A percentile compares a stretch with the other conserved stretches of the same genome.
phyloP scores from a whole-genome alignment of 2,113 vertebrate genomes.

The Brachyhypopomus occidentalis region DNA sequence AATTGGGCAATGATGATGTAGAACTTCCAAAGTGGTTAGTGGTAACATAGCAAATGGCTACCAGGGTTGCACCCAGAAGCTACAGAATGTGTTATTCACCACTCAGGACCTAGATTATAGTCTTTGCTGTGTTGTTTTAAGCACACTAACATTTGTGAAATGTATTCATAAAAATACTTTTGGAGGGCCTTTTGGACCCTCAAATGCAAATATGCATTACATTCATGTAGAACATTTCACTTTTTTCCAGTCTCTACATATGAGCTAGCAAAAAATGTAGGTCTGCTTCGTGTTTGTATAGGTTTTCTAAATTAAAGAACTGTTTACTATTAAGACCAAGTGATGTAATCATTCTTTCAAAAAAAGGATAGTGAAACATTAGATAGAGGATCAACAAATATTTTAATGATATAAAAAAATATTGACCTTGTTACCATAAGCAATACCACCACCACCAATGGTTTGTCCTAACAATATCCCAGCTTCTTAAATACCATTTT shows the following conservation, averaged over 20 bases:
- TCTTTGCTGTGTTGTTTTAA: too few relatives aligned
- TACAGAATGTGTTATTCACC: not conserved
- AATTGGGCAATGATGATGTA: too few relatives aligned
- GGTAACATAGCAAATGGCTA: not conserved
- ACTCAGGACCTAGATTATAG: not conserved
- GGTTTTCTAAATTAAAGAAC: conserved; percentile 3
- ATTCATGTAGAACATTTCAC: not conserved
- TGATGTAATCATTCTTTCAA: not conserved
- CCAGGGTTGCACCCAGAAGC: not conserved
- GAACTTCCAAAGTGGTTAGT: not conserved
- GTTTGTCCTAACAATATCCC: not conserved
- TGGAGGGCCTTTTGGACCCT: not conserved
- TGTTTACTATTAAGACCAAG: not conserved
- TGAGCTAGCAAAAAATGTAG: not conserved
- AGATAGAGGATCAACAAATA: conserved; percentile 28
- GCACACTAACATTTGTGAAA: not conserved
- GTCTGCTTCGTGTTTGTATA: not conserved
- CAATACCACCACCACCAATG: conserved; percentile 20
- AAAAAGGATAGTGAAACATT: conserved; percentile 19
- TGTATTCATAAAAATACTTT: not conserved
- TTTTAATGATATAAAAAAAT: conserved; percentile 59
- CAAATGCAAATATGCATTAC: not conserved
- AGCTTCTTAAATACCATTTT: conserved; percentile 11
- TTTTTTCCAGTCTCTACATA: not conserved
- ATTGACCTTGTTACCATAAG: conserved; percentile 25